These are phyloP conservation scores for Drosophila fuyamai DNA, from an alignment of 1,140 invertebrate species.

Conservation along the genomic window DNA sequence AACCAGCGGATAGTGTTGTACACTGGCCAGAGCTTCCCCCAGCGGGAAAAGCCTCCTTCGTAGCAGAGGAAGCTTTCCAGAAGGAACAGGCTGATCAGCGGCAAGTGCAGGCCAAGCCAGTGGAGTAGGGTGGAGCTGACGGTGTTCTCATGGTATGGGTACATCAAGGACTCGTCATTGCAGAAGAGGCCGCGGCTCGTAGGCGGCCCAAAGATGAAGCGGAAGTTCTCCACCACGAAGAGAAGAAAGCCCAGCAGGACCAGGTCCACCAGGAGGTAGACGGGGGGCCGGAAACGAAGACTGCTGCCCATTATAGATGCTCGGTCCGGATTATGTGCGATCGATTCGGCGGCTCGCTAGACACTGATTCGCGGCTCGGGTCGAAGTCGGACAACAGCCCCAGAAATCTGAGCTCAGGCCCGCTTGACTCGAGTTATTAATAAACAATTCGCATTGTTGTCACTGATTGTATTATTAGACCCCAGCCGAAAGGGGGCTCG, in stretches of 20 bases:
- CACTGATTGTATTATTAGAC: slow-evolving; percentile 26
- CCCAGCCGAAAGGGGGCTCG: slow-evolving; percentile 7
- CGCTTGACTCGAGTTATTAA: slow-evolving; percentile 40
- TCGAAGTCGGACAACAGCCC: slow-evolving; percentile 24
- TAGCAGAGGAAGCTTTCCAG: slow-evolving; percentile 32
- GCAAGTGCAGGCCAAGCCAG: slow-evolving; percentile 34
- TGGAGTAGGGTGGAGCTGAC: slow-evolving; percentile 84
- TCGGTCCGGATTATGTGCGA: slow-evolving; percentile 18
- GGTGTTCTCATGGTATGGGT: slow-evolving; percentile 92
- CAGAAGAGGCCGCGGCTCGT: slow-evolving; percentile 96
- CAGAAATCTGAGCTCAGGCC: slow-evolving; percentile 22
- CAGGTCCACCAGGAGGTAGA: slow-evolving; percentile 44
- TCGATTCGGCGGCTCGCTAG: slow-evolving; percentile 34
- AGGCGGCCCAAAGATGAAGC: slow-evolving; percentile 52
- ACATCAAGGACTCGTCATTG: slow-evolving; percentile 95
- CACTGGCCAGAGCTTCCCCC: slow-evolving; percentile 85
- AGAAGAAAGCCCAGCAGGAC: slow-evolving; percentile 32
- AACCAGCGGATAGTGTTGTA: slow-evolving; percentile 91
- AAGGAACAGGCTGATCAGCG: slow-evolving; percentile 26
- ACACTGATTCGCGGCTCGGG: slow-evolving; percentile 42
- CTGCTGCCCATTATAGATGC: slow-evolving; percentile 44
- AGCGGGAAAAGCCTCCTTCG: slow-evolving; percentile 49
- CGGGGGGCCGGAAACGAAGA: slow-evolving; percentile 4
- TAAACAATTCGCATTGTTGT: slow-evolving; percentile 22
- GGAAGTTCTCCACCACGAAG: slow-evolving; percentile 32